phyloP scores from a whole-genome alignment of 2,888 invertebrate genomes.

The Oligia strigilis region DNA sequence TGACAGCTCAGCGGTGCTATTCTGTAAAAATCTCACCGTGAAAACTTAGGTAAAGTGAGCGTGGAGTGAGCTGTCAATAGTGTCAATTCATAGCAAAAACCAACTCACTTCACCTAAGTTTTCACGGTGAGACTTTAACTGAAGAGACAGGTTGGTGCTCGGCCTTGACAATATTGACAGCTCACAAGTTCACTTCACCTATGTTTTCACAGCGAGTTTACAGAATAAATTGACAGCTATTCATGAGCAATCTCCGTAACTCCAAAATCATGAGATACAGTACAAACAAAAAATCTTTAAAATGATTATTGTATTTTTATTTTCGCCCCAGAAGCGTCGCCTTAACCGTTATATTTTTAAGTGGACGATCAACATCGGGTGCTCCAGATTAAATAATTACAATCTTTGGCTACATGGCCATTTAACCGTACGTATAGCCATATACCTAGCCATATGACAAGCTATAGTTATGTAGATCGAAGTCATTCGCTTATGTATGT shows the following conservation, averaged over 20 bases:
- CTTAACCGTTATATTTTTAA: conserved; percentile 58
- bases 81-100: too few relatives aligned
- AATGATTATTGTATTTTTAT: not conserved
- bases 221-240: not conserved
- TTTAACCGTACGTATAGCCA: conserved; percentile 5
- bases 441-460: not conserved
- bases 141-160: not conserved
- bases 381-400: conserved; percentile 67
- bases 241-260: not conserved
- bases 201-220: not conserved
- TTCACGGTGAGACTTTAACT: not conserved
- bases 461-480: conserved; percentile 29
- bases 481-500: conserved; percentile 22
- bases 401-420: conserved; percentile 38
- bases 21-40: too few relatives aligned
- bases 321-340: conserved; percentile 42
- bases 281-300: not conserved
- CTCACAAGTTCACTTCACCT: not conserved
- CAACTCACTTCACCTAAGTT: not conserved
- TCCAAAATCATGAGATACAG: not conserved
- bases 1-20: not conserved
- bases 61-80: too few relatives aligned
- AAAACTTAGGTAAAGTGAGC: too few relatives aligned
- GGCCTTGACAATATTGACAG: too few relatives aligned
- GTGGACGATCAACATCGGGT: conserved; percentile 52